A percentile compares a stretch with the other conserved stretches of the same genome.
phyloP scores from a whole-genome alignment of 2,113 vertebrate genomes.

The Melanocharis versteri region DNA sequence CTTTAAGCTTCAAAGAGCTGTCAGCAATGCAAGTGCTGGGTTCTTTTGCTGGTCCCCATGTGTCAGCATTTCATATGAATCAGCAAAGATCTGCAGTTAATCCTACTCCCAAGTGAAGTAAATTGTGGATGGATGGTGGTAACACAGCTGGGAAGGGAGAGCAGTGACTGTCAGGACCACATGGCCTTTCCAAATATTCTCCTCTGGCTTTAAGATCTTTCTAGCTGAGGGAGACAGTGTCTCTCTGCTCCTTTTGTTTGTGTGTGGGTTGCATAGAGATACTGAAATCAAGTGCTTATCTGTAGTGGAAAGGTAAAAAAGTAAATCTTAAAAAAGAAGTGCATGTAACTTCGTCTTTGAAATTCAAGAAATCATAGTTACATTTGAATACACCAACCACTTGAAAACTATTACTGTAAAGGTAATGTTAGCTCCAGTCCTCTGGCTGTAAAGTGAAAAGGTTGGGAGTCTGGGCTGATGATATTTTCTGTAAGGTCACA shows the following conservation, averaged over 20 bases:
- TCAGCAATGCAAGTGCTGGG: not conserved
- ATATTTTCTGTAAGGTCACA: not conserved
- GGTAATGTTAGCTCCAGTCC: not conserved
- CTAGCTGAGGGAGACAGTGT: not conserved
- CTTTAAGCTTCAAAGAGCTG: not conserved
- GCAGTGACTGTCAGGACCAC: not conserved
- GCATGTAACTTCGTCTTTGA: not conserved
- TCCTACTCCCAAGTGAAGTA: not conserved
- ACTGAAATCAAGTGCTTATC: not conserved
- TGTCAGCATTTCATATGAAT: not conserved
- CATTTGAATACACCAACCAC: not conserved
- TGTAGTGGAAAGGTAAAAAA: not conserved
- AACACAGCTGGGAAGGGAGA: not conserved
- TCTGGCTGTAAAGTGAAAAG: not conserved
- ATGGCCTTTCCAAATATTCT: not conserved
- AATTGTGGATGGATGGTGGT: not conserved
- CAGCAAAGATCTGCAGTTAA: not conserved
- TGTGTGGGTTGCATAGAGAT: not conserved
- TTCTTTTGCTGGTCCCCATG: not conserved
- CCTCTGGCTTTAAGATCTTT: not conserved
- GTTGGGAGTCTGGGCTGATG: not conserved
- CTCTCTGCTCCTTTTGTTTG: not conserved
- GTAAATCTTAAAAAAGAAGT: not conserved
- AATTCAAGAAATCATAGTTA: not conserved
- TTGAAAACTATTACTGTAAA: not conserved